Evolutionary conservation across 2,888 invertebrate genomes (phyloP).

Genomic region (Clanis bilineata): DNA sequence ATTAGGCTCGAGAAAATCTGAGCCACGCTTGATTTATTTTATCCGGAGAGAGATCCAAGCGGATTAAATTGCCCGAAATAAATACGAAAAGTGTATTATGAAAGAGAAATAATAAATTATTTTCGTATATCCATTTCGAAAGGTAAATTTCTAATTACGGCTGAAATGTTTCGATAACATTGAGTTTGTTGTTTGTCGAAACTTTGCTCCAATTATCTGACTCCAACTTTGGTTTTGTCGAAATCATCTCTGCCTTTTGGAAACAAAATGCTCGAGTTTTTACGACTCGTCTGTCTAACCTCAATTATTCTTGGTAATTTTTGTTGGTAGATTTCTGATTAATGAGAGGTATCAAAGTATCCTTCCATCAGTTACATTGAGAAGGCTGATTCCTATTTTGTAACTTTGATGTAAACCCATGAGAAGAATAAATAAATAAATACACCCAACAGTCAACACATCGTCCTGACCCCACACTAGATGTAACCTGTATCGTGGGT

Average conservation of each 20-base stretch:
- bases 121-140: not conserved
- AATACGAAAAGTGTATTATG: not conserved
- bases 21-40: conserved; percentile 8
- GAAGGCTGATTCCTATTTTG: not conserved
- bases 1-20: not conserved
- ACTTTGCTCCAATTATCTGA: not conserved
- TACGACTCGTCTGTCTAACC: not conserved
- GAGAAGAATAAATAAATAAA: not conserved
- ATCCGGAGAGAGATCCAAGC: not conserved
- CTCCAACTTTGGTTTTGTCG: not conserved
- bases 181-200: not conserved
- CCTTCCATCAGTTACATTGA: not conserved
- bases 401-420: not conserved
- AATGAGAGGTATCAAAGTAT: no score
- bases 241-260: not conserved
- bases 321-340: not conserved
- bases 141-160: not conserved
- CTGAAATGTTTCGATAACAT: not conserved
- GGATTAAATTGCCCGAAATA: conserved; percentile 8
- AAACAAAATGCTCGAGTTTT: not conserved
- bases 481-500: no score
- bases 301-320: not conserved
- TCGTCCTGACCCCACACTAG: no score
- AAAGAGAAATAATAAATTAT: not conserved
- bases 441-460: no score